Percentiles rank a stretch among this genome's conserved stretches.
Evolutionary conservation across 2,888 invertebrate genomes (phyloP).

Genomic region (Acrobasis suavella): DNA sequence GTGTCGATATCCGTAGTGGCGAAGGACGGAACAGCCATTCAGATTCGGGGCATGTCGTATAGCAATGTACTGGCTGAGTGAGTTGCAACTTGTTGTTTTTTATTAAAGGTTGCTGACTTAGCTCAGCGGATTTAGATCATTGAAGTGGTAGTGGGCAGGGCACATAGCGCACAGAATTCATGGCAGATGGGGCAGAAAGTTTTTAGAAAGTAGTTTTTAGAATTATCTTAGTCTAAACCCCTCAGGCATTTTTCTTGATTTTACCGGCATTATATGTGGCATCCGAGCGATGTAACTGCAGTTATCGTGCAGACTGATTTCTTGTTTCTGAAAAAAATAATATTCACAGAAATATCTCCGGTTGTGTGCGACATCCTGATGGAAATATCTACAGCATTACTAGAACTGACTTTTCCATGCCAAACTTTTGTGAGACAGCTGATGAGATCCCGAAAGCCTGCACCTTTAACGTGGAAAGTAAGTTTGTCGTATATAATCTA

Average conservation of each 20-base stretch:
- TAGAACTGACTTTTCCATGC: conserved; percentile 71
- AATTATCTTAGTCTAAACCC: no score
- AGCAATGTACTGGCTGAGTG: conserved; percentile 81
- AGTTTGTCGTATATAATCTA: conserved; percentile 35
- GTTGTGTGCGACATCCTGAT: conserved; percentile 75
- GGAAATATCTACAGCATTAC: conserved; percentile 63
- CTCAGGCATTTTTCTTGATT: no score
- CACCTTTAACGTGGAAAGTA: conserved; percentile 75
- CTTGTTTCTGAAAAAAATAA: no score
- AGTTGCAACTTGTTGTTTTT: conserved; percentile 43
- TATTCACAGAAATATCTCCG: conserved; percentile 75
- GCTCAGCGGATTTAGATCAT: no score
- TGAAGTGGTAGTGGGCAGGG: no score
- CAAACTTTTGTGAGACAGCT: conserved; percentile 67
- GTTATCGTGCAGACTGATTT: no score
- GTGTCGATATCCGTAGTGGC: conserved; percentile 64
- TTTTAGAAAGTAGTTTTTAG: no score
- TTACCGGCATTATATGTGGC: no score
- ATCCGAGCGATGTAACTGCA: no score
- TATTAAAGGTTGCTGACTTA: no score
- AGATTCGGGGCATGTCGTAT: conserved; percentile 77
- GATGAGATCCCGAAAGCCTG: conserved; percentile 69
- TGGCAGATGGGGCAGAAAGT: neutral
- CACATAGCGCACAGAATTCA: no score
- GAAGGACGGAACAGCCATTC: conserved; percentile 81